phyloP scores from a whole-genome alignment of 2,797 vertebrate genomes.

The Lophura swinhoii region DNA sequence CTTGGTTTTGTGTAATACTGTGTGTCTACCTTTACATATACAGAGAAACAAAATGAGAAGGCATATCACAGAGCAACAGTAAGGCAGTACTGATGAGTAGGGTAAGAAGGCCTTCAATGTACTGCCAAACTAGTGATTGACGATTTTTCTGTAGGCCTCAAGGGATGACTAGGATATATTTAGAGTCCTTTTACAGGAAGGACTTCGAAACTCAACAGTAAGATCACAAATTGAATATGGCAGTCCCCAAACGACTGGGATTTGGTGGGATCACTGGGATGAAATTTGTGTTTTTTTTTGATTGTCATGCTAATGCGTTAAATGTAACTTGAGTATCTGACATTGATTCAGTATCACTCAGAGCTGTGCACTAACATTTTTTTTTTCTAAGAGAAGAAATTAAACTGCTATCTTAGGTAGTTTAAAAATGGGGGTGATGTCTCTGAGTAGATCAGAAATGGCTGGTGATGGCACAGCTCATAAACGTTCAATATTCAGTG shows the following conservation, averaged over 20 bases:
- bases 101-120: neutral
- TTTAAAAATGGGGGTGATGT: neutral
- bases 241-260: neutral
- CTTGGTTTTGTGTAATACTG: neutral
- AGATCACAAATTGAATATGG: neutral
- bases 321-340: conserved; percentile 14
- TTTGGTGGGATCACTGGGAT: conserved; percentile 21
- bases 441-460: neutral
- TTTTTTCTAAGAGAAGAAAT: conserved; percentile 26
- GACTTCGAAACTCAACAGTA: neutral
- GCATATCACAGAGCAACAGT: neutral
- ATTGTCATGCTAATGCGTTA: neutral
- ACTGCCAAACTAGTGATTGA: neutral
- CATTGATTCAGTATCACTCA: conserved; percentile 24
- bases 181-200: neutral
- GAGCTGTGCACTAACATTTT: neutral
- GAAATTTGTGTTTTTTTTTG: conserved; percentile 28
- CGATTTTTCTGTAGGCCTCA: neutral
- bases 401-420: conserved; percentile 7
- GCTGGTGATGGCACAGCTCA: neutral
- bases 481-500: neutral
- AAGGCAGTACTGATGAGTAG: neutral
- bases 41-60: neutral
- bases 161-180: neutral
- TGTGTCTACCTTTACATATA: neutral